phyloP scores from a whole-genome alignment of 2,113 vertebrate genomes.

The Helogale parvula region DNA sequence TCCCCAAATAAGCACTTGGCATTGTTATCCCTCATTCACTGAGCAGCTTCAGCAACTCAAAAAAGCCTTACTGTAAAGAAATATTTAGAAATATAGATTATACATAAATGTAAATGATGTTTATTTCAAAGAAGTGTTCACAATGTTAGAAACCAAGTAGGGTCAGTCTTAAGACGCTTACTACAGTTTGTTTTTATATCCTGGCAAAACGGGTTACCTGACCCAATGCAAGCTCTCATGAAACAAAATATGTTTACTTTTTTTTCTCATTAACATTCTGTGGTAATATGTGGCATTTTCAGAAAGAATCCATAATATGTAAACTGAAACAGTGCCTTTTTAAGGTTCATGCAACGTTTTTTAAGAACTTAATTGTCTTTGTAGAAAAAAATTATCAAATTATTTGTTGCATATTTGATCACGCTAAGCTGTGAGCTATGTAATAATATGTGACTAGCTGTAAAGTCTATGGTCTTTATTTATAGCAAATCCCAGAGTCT shows the following conservation, averaged over 20 bases:
- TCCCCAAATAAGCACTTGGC: neutral
- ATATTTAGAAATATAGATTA: neutral
- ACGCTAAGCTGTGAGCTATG: slow-evolving; percentile 10
- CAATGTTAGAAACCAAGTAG: slow-evolving; percentile 2
- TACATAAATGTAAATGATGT: neutral
- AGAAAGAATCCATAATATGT: neutral
- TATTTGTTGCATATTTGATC: slow-evolving; percentile 27
- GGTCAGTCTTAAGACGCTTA: neutral
- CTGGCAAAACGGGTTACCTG: neutral
- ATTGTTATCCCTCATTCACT: slow-evolving; percentile 4
- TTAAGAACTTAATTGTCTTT: slow-evolving; percentile 30
- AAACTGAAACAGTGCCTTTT: slow-evolving; percentile 8
- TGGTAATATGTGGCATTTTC: slow-evolving; percentile 21
- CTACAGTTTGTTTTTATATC: slow-evolving; percentile 9
- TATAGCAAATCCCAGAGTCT: neutral
- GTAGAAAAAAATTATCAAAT: slow-evolving; percentile 35
- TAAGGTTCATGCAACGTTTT: neutral
- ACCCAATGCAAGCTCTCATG: neutral
- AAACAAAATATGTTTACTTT: neutral
- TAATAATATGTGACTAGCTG: slow-evolving; percentile 29
- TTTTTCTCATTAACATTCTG: slow-evolving; percentile 29
- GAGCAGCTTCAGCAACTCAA: neutral
- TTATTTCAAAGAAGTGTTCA: slow-evolving; percentile 13
- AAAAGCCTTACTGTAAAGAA: neutral
- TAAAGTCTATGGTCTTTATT: slow-evolving; percentile 33